These are phyloP conservation scores for Anthophora plumipes DNA, from an alignment of 2,888 invertebrate genomes.

Conservation along the genomic window DNA sequence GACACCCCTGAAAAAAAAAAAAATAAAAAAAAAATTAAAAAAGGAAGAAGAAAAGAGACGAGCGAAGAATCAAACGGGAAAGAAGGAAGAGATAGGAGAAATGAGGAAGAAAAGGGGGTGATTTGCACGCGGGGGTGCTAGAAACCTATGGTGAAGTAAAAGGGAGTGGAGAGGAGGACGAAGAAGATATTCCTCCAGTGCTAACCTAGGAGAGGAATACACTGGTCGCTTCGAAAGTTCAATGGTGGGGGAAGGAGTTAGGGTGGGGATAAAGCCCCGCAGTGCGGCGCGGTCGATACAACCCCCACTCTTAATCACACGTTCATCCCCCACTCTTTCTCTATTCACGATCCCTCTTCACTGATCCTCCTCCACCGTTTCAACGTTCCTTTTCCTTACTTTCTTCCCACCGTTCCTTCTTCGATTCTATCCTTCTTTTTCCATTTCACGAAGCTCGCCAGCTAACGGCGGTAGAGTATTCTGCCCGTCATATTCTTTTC, in stretches of 20 bases:
- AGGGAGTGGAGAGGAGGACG: not conserved
- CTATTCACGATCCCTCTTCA: conserved; percentile 62
- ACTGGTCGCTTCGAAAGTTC: conserved; percentile 48
- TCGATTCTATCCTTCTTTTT: conserved; percentile 13
- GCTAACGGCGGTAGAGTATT: not conserved
- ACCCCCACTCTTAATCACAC: conserved; percentile 71
- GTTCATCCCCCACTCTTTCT: conserved; percentile 32
- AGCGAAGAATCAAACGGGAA: not conserved
- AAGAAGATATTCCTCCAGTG: conserved; percentile 45
- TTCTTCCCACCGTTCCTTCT: conserved; percentile 8
- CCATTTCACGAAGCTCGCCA: not conserved
- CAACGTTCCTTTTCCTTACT: conserved; percentile 14
- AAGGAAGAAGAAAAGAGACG: not conserved
- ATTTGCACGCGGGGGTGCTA: not conserved
- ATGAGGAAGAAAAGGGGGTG: not conserved
- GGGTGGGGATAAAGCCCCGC: conserved; percentile 84
- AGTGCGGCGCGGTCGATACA: conserved; percentile 84
- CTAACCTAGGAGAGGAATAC: conserved; percentile 44
- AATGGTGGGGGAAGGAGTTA: conserved; percentile 39
- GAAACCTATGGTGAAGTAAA: not conserved
- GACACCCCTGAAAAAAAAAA: not conserved
- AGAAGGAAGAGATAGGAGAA: too few species aligned
- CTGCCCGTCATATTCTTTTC: conserved; percentile 32
- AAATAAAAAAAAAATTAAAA: not conserved
- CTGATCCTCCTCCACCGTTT: conserved; percentile 57